Evolutionary conservation across 2,113 vertebrate species (phyloP), one percentile per base, ranked within the genome.

Genomic region (Eurypyga helias): DNA sequence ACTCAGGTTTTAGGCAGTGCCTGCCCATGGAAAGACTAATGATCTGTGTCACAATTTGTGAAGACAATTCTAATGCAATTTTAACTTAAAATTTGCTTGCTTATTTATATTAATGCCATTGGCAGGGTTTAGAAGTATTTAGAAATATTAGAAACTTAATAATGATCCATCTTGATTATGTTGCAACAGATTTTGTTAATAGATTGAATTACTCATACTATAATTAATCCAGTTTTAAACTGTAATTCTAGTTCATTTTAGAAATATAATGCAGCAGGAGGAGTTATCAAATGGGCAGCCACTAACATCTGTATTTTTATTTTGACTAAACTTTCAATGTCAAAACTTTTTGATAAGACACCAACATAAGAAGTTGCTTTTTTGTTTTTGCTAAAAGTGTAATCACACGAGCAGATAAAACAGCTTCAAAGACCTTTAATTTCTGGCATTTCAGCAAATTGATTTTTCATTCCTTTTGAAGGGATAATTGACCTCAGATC

Each of bases 391-490:
- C 41, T 76, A 4, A 3, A 83, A 94, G 29, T 70, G 61, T 73
- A 83, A 93, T 66, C 92, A 88, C 58, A 92, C 7, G 31, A 71
- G 46, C 77, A 65, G 95, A 90, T 88, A 92, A 97, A 91, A 31
- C 57, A 65, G 38, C 91, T 92, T 97, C 96, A 94, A 94, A 97
- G 80, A 61, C 54, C 51, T 81, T 91, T 87, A 91, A 66, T 93
- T 96, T 95, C 52, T 95, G 64, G 29, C 24, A n/a, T 96, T 94
- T 82, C 71, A 94, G 71, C 85, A 84, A 97, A 96, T 93, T 92
- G 93, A 96, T 97, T 95, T 91, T 90, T 92, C 89, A 64, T 94
- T 90, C 85, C 58, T 94, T 96, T 95, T 92, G 89, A 97, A 97
- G 90, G 88, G 58, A 87, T 93, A 93, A 95, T 94, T 96, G 93